Evolutionary conservation across 2,113 vertebrate species (phyloP).

Genomic region (Ahaetulla prasina): DNA sequence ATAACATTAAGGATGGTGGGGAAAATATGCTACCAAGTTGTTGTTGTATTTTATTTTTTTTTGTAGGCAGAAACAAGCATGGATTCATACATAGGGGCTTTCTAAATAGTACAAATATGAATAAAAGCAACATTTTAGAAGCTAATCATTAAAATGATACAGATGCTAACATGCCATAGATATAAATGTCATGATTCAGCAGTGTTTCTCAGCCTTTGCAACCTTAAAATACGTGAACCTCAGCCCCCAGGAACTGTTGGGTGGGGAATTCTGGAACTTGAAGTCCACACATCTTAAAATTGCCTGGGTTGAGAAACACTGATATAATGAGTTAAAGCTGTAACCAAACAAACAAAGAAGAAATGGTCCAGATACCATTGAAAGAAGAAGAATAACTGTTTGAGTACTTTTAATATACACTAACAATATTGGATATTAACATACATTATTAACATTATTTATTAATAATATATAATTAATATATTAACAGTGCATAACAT

Average conservation of each 20-base stretch:
- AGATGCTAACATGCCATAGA: background rate
- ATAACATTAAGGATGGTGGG: slow-evolving; percentile 64
- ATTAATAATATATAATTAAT: too few relatives aligned
- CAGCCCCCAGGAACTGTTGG: background rate
- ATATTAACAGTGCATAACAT: too few relatives aligned
- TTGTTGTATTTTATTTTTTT: background rate
- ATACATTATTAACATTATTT: too few relatives aligned
- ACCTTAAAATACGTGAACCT: background rate
- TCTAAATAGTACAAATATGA: background rate
- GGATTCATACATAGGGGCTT: background rate
- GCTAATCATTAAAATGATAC: background rate
- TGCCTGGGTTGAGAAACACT: background rate
- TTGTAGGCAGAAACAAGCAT: background rate
- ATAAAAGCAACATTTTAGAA: background rate
- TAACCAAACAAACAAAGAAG: background rate
- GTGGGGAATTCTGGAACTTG: background rate
- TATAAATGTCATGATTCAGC: background rate
- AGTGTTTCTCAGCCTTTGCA: background rate
- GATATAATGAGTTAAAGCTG: background rate
- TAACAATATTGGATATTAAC: background rate
- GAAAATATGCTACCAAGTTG: slow-evolving; percentile 43
- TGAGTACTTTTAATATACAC: background rate
- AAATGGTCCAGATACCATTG: background rate
- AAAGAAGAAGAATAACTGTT: background rate
- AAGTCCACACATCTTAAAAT: background rate